These are phyloP conservation scores for Girardia tigrina DNA, from an alignment of 2,888 invertebrate genomes.

Conservation along the genomic window DNA sequence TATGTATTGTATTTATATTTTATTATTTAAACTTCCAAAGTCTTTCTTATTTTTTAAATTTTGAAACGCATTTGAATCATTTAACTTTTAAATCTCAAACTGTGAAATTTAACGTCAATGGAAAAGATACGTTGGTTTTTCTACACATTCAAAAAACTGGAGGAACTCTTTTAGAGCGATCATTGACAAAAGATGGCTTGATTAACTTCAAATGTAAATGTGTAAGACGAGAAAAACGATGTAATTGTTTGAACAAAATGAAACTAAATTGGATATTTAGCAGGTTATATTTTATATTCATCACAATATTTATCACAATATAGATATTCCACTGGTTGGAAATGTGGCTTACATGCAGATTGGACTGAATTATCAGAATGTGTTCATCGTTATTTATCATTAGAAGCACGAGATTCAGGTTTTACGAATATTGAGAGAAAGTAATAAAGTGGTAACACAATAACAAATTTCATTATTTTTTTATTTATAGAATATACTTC, in stretches of 20 bases:
- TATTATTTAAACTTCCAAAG: not conserved
- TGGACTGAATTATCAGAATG: constrained; percentile 70
- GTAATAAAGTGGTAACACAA: not conserved
- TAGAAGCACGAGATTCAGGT: not conserved
- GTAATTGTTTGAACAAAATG: not conserved
- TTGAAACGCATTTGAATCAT: not conserved
- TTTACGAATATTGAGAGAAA: not conserved
- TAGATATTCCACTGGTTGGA: constrained; percentile 49
- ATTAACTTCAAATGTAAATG: constrained; percentile 2
- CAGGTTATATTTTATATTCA: not conserved
- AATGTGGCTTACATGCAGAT: constrained; percentile 88
- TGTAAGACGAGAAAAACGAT: not conserved
- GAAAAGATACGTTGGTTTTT: constrained; percentile 16
- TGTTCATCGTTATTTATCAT: constrained; percentile 37
- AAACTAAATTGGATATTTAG: constrained; percentile 28
- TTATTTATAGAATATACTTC: constrained; percentile 68
- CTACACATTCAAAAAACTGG: constrained; percentile 33
- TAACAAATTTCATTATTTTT: constrained; percentile 14
- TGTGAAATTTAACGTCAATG: not conserved
- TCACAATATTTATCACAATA: constrained; percentile 45
- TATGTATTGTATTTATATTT: not conserved
- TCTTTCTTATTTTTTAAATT: not conserved
- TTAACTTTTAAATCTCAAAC: not conserved
- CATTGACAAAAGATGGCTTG: not conserved
- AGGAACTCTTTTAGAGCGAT: not conserved